Conservation (phyloP, 2,888 invertebrate genomes). For the Machimus rusticus region DNA sequence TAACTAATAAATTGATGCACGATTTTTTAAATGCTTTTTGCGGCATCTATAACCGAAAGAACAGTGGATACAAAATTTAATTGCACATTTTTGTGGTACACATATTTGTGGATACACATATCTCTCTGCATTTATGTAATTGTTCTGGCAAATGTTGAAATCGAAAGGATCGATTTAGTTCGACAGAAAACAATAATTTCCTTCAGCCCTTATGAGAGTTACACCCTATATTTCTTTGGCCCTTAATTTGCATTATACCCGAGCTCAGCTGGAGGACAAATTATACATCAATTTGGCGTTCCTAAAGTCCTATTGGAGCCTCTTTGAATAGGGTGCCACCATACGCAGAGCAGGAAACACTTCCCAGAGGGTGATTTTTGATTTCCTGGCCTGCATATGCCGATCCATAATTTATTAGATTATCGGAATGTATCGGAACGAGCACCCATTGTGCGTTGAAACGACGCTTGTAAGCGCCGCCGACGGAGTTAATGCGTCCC, state of each 20-base stretch:
- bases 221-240: neutral
- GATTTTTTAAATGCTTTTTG: neutral
- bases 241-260: neutral
- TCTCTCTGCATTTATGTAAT: neutral
- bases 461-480: neutral
- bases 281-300: constrained; percentile 26
- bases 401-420: constrained; percentile 16
- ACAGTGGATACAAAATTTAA: no score
- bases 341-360: neutral
- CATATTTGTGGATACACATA: neutral
- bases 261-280: neutral
- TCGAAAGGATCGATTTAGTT: neutral
- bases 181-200: neutral
- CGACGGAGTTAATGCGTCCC: constrained; percentile 5
- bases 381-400: constrained; percentile 13
- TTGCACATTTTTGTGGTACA: neutral
- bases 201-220: neutral
- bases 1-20: no score
- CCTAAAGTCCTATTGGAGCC: neutral
- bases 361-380: neutral
- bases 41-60: neutral
- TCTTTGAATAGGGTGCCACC: neutral
- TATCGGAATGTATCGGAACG: neutral
- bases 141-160: neutral
- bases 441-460: constrained; percentile 5